Evolutionary conservation across 2,888 invertebrate species (phyloP), one percentile per base, ranked within the genome.

Genomic region (Chrysolina americana): DNA sequence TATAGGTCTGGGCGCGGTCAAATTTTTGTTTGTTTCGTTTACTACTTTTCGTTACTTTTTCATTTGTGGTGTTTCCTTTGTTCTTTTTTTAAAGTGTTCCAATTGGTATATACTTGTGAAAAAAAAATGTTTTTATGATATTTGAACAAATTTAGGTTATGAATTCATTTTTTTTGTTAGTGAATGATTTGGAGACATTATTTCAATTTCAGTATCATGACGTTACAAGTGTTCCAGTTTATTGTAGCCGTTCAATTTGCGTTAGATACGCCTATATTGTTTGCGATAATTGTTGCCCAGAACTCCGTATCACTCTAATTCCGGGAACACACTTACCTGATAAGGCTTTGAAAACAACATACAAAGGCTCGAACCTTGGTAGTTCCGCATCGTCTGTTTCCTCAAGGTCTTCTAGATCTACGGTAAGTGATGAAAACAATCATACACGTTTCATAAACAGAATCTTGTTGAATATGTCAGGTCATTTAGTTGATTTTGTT

Each of bases 191-290:
- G 36, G 36, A 36, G 4, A 36, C 3, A 36, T 36, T 36, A 36
- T 8, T 65, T 23, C n/a, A 23, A 6, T 81, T 84, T n/a, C 68
- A 89, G 89, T 88, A 79, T 59, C 90, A 90, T 70, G 87, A 88
- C 68, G 79, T 84, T 0, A 80, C 82, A 1, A 88, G 89, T 70
- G 85, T 83, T 15, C 68, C 76, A 0, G 44, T 77, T 9, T 78
- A 87, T 74, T 90, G 90, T 74, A 88, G 89, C 1, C 81, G 87
- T 23, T 90, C 90, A 0, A 83, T 83, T 71, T 89, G 89, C 0
- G 83, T 83, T 0, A 86, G 90, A 28, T 89, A 88, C 87, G 87
- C 85, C 0, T 90, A 84, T 65, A 81, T 83, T 2, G 89, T 90
- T 50, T 88, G 89, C 44, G 90, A 90, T 75, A 87, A 87, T 66